Conservation (phyloP, 2,113 vertebrate genomes). For the Leiothrix lutea region DNA sequence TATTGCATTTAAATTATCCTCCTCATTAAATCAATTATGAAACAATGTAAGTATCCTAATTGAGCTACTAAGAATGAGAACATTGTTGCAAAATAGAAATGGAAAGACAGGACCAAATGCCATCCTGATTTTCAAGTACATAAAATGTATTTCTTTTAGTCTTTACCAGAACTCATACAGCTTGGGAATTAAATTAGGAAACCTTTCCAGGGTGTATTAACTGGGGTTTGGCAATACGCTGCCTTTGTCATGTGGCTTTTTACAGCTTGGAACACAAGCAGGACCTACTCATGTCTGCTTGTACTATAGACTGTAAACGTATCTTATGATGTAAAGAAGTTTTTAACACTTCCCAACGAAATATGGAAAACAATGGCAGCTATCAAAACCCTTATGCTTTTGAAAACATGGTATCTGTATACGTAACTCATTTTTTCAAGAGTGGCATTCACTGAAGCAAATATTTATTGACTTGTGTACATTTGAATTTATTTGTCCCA, state of each 20-base stretch:
- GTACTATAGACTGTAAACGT: neutral
- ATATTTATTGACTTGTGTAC: neutral
- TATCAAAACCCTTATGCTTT: neutral
- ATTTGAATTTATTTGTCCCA: neutral
- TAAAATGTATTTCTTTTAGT: neutral
- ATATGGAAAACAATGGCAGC: neutral
- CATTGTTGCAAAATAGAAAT: neutral
- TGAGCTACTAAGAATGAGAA: conserved; percentile 6
- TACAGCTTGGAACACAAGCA: neutral
- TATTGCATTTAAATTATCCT: conserved; percentile 52
- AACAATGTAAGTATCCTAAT: conserved; percentile 34
- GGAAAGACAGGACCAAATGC: neutral
- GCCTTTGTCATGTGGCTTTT: neutral
- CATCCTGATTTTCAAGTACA: neutral
- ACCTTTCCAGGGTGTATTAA: neutral
- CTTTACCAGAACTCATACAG: neutral
- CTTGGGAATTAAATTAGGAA: neutral
- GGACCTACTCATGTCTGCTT: neutral
- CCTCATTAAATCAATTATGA: conserved; percentile 52
- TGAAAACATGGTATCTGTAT: neutral
- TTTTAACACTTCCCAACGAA: neutral
- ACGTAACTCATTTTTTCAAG: neutral
- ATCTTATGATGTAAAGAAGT: neutral
- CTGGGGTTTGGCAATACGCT: neutral
- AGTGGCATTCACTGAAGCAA: neutral